Evolutionary conservation across 2,888 invertebrate species (phyloP), one percentile per base, ranked within the genome.

Genomic region (Labia minor): DNA sequence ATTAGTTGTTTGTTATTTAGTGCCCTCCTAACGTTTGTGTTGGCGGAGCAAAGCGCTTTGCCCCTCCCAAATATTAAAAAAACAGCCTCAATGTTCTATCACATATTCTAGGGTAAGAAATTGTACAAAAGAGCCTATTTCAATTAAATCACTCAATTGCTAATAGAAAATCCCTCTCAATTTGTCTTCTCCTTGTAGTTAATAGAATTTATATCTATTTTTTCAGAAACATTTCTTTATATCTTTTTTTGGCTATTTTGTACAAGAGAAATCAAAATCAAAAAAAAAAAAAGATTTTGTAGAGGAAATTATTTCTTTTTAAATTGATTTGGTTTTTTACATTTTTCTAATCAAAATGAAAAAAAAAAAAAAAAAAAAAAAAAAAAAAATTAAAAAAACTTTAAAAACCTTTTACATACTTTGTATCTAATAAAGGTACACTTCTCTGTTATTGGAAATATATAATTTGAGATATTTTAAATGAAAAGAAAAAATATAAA

Each of bases 1-100:
- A 49, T 14, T 49, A 49, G 49, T 49, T 49, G 49, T 49, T 49
- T 49, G 49, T 49, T 49, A 49, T 14, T 49, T 49, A 49, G 49
- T n/a, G 49, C 49, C 49, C 49, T 49, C 49, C 49, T 49, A 49
- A 8, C n/a, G 49, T 49, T 49, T 49, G 49, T 49, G 49, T 49
- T 49, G 49, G 49, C 49, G 16, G 49, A 49, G 16, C 49, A 49
- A 49, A 16, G 49, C 49, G 49, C 16, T 10, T 14, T 49, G 49
- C 16, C 49, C n/a, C n/a, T n/a, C n/a, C n/a, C n/a, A n/a, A n/a
- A n/a, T n/a, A n/a, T 10, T n/a, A 14, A 14, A 49, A 49, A 49
- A 49, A 49, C 49, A 49, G 49, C 49, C 49, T 49, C 49, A 49
- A 49, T 49, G 49, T 49, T 49, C 49, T 49, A 49, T 49, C 49